Conservation (phyloP, 2,113 vertebrate genomes). For the Trogon melanurus region DNA sequence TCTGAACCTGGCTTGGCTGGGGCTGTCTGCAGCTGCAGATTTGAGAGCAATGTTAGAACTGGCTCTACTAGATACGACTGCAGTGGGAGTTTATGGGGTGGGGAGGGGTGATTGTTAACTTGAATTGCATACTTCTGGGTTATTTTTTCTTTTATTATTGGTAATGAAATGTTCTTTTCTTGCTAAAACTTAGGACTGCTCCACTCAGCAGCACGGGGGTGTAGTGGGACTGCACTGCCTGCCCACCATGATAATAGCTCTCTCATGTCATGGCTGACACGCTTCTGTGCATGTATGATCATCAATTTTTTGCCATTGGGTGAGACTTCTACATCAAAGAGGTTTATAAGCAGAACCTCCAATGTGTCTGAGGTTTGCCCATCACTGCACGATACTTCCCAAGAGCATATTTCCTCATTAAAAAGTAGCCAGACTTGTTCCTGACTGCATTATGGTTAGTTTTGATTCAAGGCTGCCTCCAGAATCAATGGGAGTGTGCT, state of each 20-base stretch:
- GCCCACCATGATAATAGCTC: not conserved
- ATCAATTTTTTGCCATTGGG: not conserved
- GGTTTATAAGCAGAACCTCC: slow-evolving; percentile 16
- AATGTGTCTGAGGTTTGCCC: slow-evolving; percentile 67
- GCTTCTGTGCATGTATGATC: not conserved
- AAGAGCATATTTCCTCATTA: slow-evolving; percentile 63
- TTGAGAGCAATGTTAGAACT: not conserved
- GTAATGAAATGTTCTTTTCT: slow-evolving; percentile 1
- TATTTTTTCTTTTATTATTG: not conserved
- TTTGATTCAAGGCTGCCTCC: slow-evolving; percentile 52
- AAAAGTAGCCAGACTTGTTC: slow-evolving; percentile 68
- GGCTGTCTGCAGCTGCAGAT: slow-evolving; percentile 38
- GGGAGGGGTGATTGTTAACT: not conserved
- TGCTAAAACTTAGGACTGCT: not conserved
- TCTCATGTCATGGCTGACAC: not conserved
- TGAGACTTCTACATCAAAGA: slow-evolving; percentile 54
- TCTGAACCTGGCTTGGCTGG: not conserved
- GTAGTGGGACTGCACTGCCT: not conserved
- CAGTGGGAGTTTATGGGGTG: not conserved
- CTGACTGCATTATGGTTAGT: slow-evolving; percentile 50
- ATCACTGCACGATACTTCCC: slow-evolving; percentile 64
- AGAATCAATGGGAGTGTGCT: slow-evolving; percentile 71
- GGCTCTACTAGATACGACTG: not conserved
- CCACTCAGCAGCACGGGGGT: not conserved
- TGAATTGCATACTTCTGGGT: not conserved